These are phyloP conservation scores for Rhinolophus ferrumequinum DNA, from an alignment of 2,113 vertebrate genomes.

Conservation along the genomic window DNA sequence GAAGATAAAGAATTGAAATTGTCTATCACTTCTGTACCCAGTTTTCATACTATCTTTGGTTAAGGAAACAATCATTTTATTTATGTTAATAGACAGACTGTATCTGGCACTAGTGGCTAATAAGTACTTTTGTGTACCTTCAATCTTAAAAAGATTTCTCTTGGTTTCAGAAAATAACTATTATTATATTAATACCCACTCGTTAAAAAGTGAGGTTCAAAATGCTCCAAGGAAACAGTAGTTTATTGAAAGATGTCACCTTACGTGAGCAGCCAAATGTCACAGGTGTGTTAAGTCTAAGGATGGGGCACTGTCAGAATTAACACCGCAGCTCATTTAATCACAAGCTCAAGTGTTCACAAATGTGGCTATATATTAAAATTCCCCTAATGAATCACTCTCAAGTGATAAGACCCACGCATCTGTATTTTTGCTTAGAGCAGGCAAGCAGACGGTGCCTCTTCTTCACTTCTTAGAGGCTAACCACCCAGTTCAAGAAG, in stretches of 20 bases:
- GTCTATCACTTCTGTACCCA: background rate
- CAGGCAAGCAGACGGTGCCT: background rate
- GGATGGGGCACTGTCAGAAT: background rate
- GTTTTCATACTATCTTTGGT: background rate
- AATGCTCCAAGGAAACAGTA: background rate
- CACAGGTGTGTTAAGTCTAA: background rate
- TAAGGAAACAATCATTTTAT: background rate
- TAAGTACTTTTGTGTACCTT: background rate
- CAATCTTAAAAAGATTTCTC: background rate
- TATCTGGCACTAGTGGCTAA: background rate
- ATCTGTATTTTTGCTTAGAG: background rate
- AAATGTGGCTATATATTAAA: background rate
- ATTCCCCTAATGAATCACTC: background rate
- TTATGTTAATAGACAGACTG: background rate
- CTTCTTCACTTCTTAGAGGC: background rate
- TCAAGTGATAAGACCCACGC: background rate
- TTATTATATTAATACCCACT: background rate
- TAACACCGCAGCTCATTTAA: background rate
- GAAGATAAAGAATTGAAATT: background rate
- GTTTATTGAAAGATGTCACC: background rate
- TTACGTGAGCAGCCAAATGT: background rate
- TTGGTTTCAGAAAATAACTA: background rate
- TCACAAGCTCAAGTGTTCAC: background rate
- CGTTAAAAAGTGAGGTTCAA: conserved; percentile 2
- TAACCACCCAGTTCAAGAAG: background rate